A percentile compares a stretch with the other conserved stretches of the same genome.
These are phyloP conservation scores for Oryzias woworae DNA, from an alignment of 2,113 vertebrate species.

Conservation along the genomic window DNA sequence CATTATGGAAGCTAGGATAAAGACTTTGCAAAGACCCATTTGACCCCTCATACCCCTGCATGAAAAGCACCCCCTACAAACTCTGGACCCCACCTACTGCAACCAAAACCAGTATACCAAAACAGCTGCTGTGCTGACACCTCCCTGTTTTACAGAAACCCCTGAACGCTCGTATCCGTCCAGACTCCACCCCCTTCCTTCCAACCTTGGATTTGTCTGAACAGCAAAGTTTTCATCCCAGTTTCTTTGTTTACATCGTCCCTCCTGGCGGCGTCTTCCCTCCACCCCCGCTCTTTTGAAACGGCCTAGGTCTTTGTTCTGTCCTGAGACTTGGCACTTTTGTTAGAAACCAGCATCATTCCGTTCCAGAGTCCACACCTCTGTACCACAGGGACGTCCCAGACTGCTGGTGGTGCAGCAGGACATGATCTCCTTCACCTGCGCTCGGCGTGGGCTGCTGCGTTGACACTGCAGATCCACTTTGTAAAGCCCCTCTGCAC, in stretches of 20 bases:
- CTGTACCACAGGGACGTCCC: conserved; percentile 2
- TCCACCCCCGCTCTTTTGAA: neutral
- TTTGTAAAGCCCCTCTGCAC: conserved; percentile 12
- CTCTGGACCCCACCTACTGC: conserved; percentile 45
- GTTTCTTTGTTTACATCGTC: neutral
- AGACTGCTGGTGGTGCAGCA: conserved; percentile 15
- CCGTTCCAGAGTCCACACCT: neutral
- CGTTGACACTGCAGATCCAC: conserved; percentile 40
- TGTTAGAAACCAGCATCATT: conserved; percentile 39
- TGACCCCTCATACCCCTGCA: conserved; percentile 24
- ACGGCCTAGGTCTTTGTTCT: neutral
- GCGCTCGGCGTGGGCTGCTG: conserved; percentile 1
- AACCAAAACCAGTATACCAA: conserved; percentile 84
- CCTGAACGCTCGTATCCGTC: conserved; percentile 64
- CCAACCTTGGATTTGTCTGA: neutral
- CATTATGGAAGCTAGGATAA: conserved; percentile 90
- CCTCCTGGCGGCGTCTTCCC: neutral
- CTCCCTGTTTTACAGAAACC: conserved; percentile 3
- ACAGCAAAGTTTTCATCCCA: no score
- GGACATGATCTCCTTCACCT: conserved; percentile 18
- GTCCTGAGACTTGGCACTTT: conserved; percentile 3
- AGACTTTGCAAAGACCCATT: conserved; percentile 32
- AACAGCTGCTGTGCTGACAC: conserved; percentile 69
- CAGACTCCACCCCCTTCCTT: conserved; percentile 38
- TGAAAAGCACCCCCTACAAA: neutral